Evolutionary conservation across 2,113 vertebrate genomes (phyloP), one percentile per base, ranked within the genome.

Genomic region (Donacobius atricapilla): DNA sequence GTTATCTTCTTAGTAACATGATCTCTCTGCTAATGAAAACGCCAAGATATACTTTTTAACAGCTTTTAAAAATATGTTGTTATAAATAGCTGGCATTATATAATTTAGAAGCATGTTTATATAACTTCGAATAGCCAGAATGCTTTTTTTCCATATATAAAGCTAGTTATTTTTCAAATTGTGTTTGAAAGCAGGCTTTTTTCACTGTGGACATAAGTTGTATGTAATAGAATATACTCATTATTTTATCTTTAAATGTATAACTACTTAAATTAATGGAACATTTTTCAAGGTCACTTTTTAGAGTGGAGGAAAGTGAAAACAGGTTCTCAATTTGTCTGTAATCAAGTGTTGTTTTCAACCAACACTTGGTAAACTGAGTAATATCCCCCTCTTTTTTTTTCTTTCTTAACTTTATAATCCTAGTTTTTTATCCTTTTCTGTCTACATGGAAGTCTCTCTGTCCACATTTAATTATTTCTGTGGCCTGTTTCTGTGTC

Each of bases 51-150:
- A 72, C 39, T 54, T 83, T 85, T 94, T 92, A 94, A 61, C 45
- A 79, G 61, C 28, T 77, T 83, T 94, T 86, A 7, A 61, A 92
- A 88, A 90, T 76, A 56, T 8, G 8, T 51, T 65, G 31, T 30
- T 85, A 79, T 57, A 91, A 95, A 65, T 95, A 94, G 40, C 53
- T 83, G 40, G 7, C 25, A 48, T 91, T 91, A 80, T 54, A 44
- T 95, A 94, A 93, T 71, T 44, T 15, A 73, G 58, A 76, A 57
- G 20, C 37, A 57, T 83, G n/a, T 88, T 94, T 96, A 87, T 85
- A 13, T 85, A 91, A 91, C 79, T 71, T 84, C 31, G 76, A 31
- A 79, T 79, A 93, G 47, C 21, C 22, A 68, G 44, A 54, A 54
- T 93, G 51, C 21, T 75, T 61, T 83, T 83, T 72, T 92, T 64